These are phyloP conservation scores for Electrophaes corylata DNA, from an alignment of 2,888 invertebrate genomes.

Conservation along the genomic window DNA sequence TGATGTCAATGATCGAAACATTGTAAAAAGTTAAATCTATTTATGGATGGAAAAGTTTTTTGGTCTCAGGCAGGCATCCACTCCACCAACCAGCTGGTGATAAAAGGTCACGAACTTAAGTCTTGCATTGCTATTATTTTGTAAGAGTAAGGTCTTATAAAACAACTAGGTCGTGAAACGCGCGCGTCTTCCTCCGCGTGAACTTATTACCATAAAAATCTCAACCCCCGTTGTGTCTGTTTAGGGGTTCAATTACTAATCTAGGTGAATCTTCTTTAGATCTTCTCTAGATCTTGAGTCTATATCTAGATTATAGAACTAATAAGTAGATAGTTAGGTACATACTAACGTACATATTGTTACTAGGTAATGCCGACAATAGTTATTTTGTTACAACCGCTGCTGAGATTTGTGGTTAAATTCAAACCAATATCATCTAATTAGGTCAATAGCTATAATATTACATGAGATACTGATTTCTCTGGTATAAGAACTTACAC, in stretches of 20 bases:
- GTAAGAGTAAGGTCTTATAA: not conserved
- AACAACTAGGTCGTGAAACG: no score
- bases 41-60: not conserved
- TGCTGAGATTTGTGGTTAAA: conserved; percentile 25
- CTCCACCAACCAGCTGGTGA: not conserved
- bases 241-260: no score
- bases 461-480: conserved; percentile 1
- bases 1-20: conserved; percentile 26
- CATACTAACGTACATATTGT: not conserved
- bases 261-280: no score
- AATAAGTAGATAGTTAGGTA: not conserved
- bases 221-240: no score
- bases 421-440: conserved; percentile 13
- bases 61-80: no score
- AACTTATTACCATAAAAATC: no score
- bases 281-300: no score
- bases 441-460: conserved; percentile 24
- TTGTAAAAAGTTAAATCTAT: conserved; percentile 6
- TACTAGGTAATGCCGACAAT: not conserved
- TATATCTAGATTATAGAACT: no score
- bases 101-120: not conserved
- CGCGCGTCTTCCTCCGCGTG: no score
- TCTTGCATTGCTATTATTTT: no score
- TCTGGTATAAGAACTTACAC: not conserved
- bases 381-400: conserved; percentile 23